Evolutionary conservation across 2,113 vertebrate species (phyloP).

Genomic region (Pseudorhombus dupliciocellatus): DNA sequence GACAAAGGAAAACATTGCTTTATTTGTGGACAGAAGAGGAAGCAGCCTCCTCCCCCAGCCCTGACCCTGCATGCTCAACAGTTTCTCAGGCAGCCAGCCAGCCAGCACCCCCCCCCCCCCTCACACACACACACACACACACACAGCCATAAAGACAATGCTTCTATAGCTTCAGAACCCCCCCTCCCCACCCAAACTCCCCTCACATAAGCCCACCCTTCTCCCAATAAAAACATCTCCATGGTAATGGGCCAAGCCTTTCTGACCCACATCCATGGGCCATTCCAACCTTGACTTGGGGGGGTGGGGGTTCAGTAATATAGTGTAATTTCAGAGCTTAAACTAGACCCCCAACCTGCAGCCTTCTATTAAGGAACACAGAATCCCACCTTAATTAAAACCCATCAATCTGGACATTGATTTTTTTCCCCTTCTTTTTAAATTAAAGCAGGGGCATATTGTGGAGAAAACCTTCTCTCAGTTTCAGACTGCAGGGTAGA

Average conservation of each 20-base stretch:
- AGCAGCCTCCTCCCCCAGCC: slow-evolving; percentile 37
- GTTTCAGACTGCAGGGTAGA: slow-evolving; percentile 7
- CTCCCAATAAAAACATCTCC: slow-evolving; percentile 77
- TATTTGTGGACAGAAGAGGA: slow-evolving; percentile 26
- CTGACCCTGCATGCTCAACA: slow-evolving; percentile 54
- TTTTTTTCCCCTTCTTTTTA: slow-evolving; percentile 21
- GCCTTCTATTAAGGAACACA: slow-evolving; percentile 20
- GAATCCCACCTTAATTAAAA: slow-evolving; percentile 48
- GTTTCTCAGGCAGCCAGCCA: slow-evolving; percentile 57
- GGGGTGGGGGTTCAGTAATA: slow-evolving; percentile 35
- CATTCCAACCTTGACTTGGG: slow-evolving; percentile 36
- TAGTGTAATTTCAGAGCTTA: slow-evolving; percentile 54
- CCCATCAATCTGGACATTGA: slow-evolving; percentile 26
- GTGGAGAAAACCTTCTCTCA: slow-evolving; percentile 43
- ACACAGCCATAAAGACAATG: slow-evolving; percentile 77
- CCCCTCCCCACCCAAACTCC: slow-evolving; percentile 20
- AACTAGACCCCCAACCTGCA: slow-evolving; percentile 34
- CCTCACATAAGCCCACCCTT: slow-evolving; percentile 43
- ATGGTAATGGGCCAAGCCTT: slow-evolving; percentile 79
- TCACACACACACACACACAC: slow-evolving; percentile 29
- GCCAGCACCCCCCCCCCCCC: slow-evolving; percentile 27
- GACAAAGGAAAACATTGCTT: slow-evolving; percentile 12
- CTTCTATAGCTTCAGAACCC: slow-evolving; percentile 41
- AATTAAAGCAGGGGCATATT: slow-evolving; percentile 24
- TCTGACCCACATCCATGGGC: slow-evolving; percentile 69